A percentile compares a stretch with the other conserved stretches of the same genome.
These are phyloP conservation scores for Tinamus major DNA, from an alignment of 2,797 vertebrate species.

Conservation along the genomic window DNA sequence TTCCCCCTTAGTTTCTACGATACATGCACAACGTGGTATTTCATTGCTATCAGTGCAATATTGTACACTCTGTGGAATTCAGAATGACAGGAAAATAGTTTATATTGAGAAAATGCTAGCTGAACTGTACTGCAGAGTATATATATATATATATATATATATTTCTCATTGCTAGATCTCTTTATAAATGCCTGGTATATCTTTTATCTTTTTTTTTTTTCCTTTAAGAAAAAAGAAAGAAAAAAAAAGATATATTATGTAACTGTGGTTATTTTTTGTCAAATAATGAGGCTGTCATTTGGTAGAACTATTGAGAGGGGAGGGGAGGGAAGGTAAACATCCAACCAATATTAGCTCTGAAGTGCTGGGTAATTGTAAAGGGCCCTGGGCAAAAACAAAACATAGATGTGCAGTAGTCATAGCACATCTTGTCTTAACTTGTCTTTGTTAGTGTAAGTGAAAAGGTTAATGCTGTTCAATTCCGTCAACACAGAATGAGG, in stretches of 20 bases:
- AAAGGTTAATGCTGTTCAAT: slow-evolving; percentile 83
- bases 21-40: neutral
- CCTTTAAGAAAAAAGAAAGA: neutral
- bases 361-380: slow-evolving; percentile 77
- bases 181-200: slow-evolving; percentile 30
- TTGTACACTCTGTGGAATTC: slow-evolving; percentile 18
- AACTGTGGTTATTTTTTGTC: slow-evolving; percentile 14
- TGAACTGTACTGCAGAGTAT: slow-evolving; percentile 8
- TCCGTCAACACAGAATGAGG: slow-evolving; percentile 73
- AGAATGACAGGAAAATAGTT: slow-evolving; percentile 26
- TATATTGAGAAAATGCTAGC: slow-evolving; percentile 19
- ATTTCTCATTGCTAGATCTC: slow-evolving; percentile 10
- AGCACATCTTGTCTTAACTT: slow-evolving; percentile 82
- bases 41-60: neutral
- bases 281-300: slow-evolving; percentile 45
- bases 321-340: slow-evolving; percentile 48
- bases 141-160: neutral
- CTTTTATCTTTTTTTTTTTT: neutral
- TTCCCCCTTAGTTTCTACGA: neutral
- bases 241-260: neutral
- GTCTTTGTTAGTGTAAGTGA: slow-evolving; percentile 83
- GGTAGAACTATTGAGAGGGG: slow-evolving; percentile 3
- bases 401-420: slow-evolving; percentile 72
- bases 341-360: slow-evolving; percentile 76
- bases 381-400: slow-evolving; percentile 78